phyloP scores from a whole-genome alignment of 1,140 invertebrate genomes.

The Zaprionus taronus region DNA sequence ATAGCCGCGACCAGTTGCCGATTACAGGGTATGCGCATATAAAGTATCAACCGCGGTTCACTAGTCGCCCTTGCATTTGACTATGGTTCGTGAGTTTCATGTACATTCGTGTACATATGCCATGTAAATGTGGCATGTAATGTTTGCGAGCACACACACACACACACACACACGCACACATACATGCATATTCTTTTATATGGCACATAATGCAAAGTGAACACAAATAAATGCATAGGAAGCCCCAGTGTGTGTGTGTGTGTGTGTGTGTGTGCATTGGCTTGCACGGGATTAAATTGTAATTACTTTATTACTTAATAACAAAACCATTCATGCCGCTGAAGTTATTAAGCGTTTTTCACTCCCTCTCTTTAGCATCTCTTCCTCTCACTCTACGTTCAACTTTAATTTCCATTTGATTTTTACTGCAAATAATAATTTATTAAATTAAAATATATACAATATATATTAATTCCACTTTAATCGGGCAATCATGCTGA shows the following conservation, averaged over 20 bases:
- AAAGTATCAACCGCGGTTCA: conserved; percentile 8
- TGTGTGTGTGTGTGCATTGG: conserved; percentile 32
- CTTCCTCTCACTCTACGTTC: background rate
- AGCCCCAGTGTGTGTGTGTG: conserved; percentile 12
- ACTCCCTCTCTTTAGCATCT: background rate
- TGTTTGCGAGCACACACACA: background rate
- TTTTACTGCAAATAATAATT: conserved; percentile 38
- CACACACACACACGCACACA: conserved; percentile 2
- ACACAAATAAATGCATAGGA: conserved; percentile 10
- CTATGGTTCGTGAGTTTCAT: conserved; percentile 17
- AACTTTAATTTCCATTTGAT: conserved; percentile 59
- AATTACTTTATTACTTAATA: conserved; percentile 81
- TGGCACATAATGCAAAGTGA: conserved; percentile 8
- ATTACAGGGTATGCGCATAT: conserved; percentile 3
- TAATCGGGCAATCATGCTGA: conserved; percentile 11
- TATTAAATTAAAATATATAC: conserved; percentile 26
- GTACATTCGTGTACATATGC: conserved; percentile 34
- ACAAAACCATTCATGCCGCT: conserved; percentile 77
- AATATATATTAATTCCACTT: conserved; percentile 11
- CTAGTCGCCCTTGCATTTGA: conserved; percentile 8
- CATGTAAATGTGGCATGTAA: conserved; percentile 40
- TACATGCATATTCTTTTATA: conserved; percentile 20
- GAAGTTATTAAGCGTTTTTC: conserved; percentile 65
- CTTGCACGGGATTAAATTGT: conserved; percentile 70
- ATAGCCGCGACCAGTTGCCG: background rate